Evolutionary conservation across 2,888 invertebrate genomes (phyloP).

Genomic region (Ectemnius lituratus): DNA sequence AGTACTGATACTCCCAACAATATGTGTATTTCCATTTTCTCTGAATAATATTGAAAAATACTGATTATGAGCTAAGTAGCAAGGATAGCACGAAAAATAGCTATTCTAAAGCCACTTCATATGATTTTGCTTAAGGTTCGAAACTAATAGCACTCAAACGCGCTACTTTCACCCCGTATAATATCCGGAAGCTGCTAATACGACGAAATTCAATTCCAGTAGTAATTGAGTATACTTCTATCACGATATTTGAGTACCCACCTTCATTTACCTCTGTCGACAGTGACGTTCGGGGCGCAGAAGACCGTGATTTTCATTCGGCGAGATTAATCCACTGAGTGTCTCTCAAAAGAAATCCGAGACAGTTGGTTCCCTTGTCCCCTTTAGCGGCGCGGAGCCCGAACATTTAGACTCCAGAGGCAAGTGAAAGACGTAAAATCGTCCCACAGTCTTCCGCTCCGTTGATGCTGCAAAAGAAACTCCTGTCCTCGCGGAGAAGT

Average conservation of each 20-base stretch:
- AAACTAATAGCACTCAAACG: too few relatives aligned
- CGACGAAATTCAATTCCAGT: too few relatives aligned
- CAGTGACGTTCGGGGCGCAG: background rate
- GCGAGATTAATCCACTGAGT: conserved; percentile 26
- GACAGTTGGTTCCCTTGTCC: conserved; percentile 10
- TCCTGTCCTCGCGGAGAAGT: conserved; percentile 32
- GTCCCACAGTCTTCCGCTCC: conserved; percentile 51
- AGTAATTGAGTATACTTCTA: too few relatives aligned
- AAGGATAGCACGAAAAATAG: too few relatives aligned
- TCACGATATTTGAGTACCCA: background rate
- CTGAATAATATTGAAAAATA: too few relatives aligned
- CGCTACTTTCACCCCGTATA: too few relatives aligned
- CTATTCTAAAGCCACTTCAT: too few relatives aligned
- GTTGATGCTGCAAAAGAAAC: conserved; percentile 56
- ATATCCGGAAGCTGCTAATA: too few relatives aligned
- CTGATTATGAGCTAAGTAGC: too few relatives aligned
- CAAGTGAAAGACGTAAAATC: conserved; percentile 47
- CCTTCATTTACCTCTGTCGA: background rate
- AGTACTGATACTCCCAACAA: too few relatives aligned
- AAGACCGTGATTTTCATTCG: conserved; percentile 13
- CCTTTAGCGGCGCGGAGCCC: background rate
- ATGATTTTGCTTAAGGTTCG: too few relatives aligned
- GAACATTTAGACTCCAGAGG: conserved; percentile 6
- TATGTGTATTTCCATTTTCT: too few relatives aligned
- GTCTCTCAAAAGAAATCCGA: conserved; percentile 14